Evolutionary conservation across 1,140 invertebrate genomes (phyloP).

Genomic region (Plectus sambesii): DNA sequence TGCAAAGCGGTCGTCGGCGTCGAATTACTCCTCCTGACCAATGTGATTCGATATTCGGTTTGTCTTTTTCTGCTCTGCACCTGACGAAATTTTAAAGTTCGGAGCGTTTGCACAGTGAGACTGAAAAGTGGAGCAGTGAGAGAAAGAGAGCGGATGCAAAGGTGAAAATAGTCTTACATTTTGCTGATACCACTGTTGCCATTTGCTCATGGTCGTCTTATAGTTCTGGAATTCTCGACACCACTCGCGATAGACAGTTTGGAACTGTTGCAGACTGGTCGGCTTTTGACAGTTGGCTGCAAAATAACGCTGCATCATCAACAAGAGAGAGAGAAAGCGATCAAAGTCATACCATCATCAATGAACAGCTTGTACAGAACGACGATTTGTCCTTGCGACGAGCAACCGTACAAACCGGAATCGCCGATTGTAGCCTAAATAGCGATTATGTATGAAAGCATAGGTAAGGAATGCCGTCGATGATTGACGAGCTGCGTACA

Average conservation of each 20-base stretch:
- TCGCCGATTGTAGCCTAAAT: slow-evolving; percentile 22
- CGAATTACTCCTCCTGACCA: too few species aligned
- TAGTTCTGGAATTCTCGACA: slow-evolving; percentile 31
- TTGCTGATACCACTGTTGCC: slow-evolving; percentile 31
- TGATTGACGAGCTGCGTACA: too few species aligned
- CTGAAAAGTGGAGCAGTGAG: too few species aligned
- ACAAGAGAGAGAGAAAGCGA: background rate
- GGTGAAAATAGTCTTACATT: too few species aligned
- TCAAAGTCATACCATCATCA: slow-evolving; percentile 24
- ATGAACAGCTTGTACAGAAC: slow-evolving; percentile 21
- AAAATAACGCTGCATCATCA: slow-evolving; percentile 3
- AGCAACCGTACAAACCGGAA: slow-evolving; percentile 30
- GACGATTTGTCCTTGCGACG: slow-evolving; percentile 7
- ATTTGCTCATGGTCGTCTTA: slow-evolving; percentile 28
- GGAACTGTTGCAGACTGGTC: slow-evolving; percentile 35
- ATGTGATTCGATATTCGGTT: too few species aligned
- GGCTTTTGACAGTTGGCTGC: slow-evolving; percentile 34
- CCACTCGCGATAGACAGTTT: slow-evolving; percentile 36
- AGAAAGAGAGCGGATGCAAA: too few species aligned
- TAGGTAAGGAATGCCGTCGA: slow-evolving; percentile 14
- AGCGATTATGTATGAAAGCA: slow-evolving; percentile 9
- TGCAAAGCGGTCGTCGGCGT: too few species aligned
- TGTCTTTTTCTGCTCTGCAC: too few species aligned
- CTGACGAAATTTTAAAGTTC: too few species aligned
- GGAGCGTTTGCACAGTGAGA: too few species aligned